phyloP scores from a whole-genome alignment of 1,140 invertebrate genomes.

The Conopomorpha cramerella region DNA sequence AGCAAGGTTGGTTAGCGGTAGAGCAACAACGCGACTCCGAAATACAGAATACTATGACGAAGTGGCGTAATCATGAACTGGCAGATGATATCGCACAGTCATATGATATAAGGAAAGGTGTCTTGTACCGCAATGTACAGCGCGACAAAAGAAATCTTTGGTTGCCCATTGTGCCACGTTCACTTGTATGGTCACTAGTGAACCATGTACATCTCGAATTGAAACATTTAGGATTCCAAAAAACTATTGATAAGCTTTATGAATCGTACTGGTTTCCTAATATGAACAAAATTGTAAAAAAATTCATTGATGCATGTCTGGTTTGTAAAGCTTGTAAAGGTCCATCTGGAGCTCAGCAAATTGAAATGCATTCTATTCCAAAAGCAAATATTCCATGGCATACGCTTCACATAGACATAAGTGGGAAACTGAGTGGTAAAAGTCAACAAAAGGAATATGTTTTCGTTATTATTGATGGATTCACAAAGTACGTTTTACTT shows the following conservation, averaged over 20 bases:
- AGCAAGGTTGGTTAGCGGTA: slow-evolving; percentile 11
- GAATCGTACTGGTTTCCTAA: slow-evolving; percentile 19
- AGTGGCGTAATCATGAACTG: slow-evolving; percentile 5
- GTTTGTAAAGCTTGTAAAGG: slow-evolving; percentile 19
- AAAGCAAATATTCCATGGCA: slow-evolving; percentile 22
- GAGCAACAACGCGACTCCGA: slow-evolving; percentile 12
- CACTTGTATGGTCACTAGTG: slow-evolving; percentile 10
- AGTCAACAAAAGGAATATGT: slow-evolving; percentile 16
- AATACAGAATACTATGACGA: slow-evolving; percentile 10
- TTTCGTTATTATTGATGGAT: slow-evolving; percentile 15
- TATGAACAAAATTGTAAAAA: slow-evolving; percentile 17
- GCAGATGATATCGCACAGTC: slow-evolving; percentile 7
- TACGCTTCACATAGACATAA: slow-evolving; percentile 19
- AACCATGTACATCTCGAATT: slow-evolving; percentile 11
- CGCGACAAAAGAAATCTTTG: slow-evolving; percentile 6
- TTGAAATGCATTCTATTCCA: slow-evolving; percentile 16
- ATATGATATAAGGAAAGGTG: slow-evolving; percentile 10
- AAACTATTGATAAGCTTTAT: slow-evolving; percentile 19
- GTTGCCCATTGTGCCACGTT: slow-evolving; percentile 11
- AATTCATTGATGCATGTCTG: slow-evolving; percentile 18
- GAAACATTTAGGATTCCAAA: slow-evolving; percentile 12
- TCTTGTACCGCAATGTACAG: slow-evolving; percentile 9
- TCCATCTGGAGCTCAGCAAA: slow-evolving; percentile 11
- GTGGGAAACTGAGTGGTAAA: slow-evolving; percentile 15
- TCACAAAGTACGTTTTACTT: slow-evolving; percentile 16